Percentiles rank a stretch among this genome's conserved stretches.
phyloP scores from a whole-genome alignment of 2,888 invertebrate genomes.

The Orchestes rusci region DNA sequence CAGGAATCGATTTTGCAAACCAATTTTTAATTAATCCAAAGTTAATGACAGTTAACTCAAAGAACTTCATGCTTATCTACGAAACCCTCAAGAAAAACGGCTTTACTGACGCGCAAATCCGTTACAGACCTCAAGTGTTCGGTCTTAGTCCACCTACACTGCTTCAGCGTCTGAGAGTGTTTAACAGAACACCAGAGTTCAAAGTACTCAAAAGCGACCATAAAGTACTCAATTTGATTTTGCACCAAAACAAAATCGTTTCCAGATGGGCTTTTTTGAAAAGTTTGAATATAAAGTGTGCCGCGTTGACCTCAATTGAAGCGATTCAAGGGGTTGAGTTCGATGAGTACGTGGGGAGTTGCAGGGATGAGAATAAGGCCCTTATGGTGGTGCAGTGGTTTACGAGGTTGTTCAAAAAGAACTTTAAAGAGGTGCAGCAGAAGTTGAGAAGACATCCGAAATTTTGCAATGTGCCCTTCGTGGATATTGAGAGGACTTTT shows the following conservation, averaged over 20 bases:
- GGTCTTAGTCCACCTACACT: slow-evolving; percentile 54
- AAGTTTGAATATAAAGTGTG: slow-evolving; percentile 45
- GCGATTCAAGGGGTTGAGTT: too few species aligned
- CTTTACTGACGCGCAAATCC: slow-evolving; percentile 50
- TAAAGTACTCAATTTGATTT: slow-evolving; percentile 48
- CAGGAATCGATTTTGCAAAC: slow-evolving; percentile 50
- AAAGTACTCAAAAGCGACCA: slow-evolving; percentile 54
- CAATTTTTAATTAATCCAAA: slow-evolving; percentile 54
- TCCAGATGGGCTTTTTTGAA: slow-evolving; percentile 48
- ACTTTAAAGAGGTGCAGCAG: slow-evolving; percentile 34
- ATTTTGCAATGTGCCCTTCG: slow-evolving; percentile 55
- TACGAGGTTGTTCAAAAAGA: slow-evolving; percentile 38
- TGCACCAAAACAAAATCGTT: slow-evolving; percentile 46
- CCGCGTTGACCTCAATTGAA: slow-evolving; percentile 46
- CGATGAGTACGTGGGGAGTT: too few species aligned
- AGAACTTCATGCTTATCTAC: slow-evolving; percentile 49
- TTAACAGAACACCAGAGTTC: slow-evolving; percentile 54
- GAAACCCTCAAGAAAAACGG: slow-evolving; percentile 52
- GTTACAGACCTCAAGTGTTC: slow-evolving; percentile 50
- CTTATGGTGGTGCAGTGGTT: slow-evolving; percentile 45
- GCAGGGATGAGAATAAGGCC: slow-evolving; percentile 49
- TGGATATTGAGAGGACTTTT: slow-evolving; percentile 53
- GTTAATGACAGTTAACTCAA: slow-evolving; percentile 54
- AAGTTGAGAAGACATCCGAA: slow-evolving; percentile 54
- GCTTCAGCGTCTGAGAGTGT: slow-evolving; percentile 49